Evolutionary conservation across 2,113 vertebrate species (phyloP).

Genomic region (Pampusana beccarii): DNA sequence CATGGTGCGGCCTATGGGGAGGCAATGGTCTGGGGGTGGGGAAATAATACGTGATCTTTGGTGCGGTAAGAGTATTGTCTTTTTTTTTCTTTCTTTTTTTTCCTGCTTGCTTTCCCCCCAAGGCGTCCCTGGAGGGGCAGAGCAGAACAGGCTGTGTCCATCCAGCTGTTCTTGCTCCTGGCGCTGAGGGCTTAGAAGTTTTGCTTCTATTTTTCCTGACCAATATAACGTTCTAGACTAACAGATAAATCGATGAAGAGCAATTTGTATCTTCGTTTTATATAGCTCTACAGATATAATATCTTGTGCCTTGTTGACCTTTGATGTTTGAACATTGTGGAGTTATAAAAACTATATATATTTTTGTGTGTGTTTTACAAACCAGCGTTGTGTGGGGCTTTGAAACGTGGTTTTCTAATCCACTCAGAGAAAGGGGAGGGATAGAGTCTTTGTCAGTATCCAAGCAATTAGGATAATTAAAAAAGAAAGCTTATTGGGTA

Average conservation of each 20-base stretch:
- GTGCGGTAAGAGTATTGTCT: neutral
- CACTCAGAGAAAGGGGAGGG: slow-evolving; percentile 70
- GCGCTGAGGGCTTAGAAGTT: neutral
- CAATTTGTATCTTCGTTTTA: neutral
- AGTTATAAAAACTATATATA: neutral
- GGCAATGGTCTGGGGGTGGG: neutral
- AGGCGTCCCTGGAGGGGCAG: neutral
- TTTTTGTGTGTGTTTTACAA: neutral
- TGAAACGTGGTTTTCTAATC: slow-evolving; percentile 77
- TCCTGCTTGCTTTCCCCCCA: neutral
- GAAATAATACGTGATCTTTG: neutral
- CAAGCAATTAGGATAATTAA: slow-evolving; percentile 96
- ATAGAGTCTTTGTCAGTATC: slow-evolving; percentile 82
- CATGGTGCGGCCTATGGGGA: neutral
- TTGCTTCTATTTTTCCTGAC: neutral
- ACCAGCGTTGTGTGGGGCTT: slow-evolving; percentile 29
- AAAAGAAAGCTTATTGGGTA: slow-evolving; percentile 98
- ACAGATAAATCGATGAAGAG: neutral
- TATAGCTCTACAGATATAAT: neutral
- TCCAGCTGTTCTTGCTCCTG: neutral
- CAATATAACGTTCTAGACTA: neutral
- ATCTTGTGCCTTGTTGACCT: neutral
- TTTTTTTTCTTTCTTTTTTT: too few species aligned
- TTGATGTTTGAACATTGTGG: neutral
- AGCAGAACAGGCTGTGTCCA: too few species aligned